Evolutionary conservation across 2,113 vertebrate genomes (phyloP).

Genomic region (Phaethornis superciliosus): DNA sequence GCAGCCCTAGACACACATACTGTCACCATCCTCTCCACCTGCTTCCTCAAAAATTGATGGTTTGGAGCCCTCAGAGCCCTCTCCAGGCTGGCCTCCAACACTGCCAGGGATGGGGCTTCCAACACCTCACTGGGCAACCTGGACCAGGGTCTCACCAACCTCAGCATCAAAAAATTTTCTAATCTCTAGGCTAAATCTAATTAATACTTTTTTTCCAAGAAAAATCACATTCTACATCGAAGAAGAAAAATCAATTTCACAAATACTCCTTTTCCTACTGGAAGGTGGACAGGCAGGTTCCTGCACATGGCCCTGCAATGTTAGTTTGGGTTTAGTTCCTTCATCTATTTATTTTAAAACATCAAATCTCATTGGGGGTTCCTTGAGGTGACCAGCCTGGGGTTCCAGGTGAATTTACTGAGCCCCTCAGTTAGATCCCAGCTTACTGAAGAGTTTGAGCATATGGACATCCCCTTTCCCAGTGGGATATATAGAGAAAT

Average conservation of each 20-base stretch:
- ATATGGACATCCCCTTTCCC: background rate
- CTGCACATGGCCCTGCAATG: fast-evolving
- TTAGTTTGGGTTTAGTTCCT: background rate
- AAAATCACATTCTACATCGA: background rate
- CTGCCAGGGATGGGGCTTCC: too few relatives aligned
- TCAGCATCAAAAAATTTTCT: too few relatives aligned
- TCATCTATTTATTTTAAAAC: background rate
- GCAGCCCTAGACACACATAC: background rate
- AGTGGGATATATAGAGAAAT: background rate
- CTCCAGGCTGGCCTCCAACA: too few relatives aligned
- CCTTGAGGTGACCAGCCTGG: background rate
- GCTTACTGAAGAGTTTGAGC: background rate
- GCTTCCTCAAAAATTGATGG: background rate
- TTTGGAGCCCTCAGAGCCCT: background rate
- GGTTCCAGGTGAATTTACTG: background rate
- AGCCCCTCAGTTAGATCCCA: background rate
- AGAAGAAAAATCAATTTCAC: background rate
- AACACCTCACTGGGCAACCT: too few relatives aligned
- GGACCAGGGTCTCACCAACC: too few relatives aligned
- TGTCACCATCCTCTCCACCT: background rate
- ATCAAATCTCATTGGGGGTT: fast-evolving
- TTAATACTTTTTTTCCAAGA: background rate
- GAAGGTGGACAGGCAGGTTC: background rate
- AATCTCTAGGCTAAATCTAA: too few relatives aligned
- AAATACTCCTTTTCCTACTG: background rate